Base-by-base conservation (phyloP, 2,797 vertebrate species). In the Leptatherina wallacei region DNA sequence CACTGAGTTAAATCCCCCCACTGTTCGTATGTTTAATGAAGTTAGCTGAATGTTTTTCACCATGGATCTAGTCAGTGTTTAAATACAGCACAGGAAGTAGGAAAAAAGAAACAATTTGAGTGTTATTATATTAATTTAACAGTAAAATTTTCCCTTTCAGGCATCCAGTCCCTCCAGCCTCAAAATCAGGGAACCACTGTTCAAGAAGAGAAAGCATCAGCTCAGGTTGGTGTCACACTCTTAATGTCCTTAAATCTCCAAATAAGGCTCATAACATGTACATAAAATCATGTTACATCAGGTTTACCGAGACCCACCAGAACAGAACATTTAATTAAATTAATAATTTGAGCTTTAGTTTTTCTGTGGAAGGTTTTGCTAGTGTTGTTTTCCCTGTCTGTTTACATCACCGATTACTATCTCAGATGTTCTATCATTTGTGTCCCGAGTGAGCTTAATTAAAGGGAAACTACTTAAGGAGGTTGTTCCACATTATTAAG, bases 171-270 rank as follows among this genome's bases (percentile, higher is more conserved):
- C 5, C 20, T 52, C 56, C 86, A 61, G 5, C 33, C 44, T 73
- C 55, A 58, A 52, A 73, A 47, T 20, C 71, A 88, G 74, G 44
- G 56, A 33, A 35, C 6, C 1, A 4, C 55, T 2, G 67, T 55
- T 62, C 71, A 66, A 61, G 81, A 80, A 24, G 75, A 44, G 0
- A 78, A 78, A 22, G 6, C 60, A 49, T 69, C 67, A 18, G 40
- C 62, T 20, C 83, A 85, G 88, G 89, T 91, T 73, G 18, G 69
- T n/a, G 2, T 12, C 27, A 22, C 74, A 57, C 13, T 11, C 7
- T 61, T 4, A 10, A 56, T 12, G 42, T 44, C 5, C 16, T 18
- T 44, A 18, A 44, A 44, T 44, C 1, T 44, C 14, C 14, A 16
- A 44, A 51, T 29, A 47, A 24, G 12, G 0, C 11, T 24, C 4